phyloP scores from a whole-genome alignment of 2,888 invertebrate genomes.

The Bibio marci region DNA sequence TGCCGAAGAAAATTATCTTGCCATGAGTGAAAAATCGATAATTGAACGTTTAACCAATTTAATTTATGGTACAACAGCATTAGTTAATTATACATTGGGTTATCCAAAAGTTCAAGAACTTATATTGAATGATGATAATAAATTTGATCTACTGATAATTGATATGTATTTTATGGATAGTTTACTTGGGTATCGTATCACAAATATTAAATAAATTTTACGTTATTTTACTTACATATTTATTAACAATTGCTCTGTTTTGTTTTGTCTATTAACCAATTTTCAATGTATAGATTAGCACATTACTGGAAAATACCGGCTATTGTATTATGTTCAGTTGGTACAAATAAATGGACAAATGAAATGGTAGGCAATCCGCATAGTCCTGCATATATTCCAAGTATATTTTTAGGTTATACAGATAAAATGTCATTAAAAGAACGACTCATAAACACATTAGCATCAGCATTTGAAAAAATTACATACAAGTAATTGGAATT shows the following conservation, averaged over 20 bases:
- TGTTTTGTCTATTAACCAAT: too few relatives aligned
- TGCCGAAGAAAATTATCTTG: neutral
- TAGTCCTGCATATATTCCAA: constrained; percentile 30
- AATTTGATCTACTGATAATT: constrained; percentile 25
- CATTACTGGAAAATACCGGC: constrained; percentile 24
- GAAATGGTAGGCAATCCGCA: constrained; percentile 32
- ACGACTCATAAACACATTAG: constrained; percentile 27
- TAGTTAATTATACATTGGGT: constrained; percentile 21
- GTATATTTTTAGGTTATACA: constrained; percentile 25
- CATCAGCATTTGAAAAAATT: constrained; percentile 24
- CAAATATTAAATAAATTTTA: neutral
- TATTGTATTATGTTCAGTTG: constrained; percentile 28
- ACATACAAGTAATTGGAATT: constrained; percentile 20
- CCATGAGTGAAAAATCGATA: constrained; percentile 16
- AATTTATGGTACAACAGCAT: constrained; percentile 25
- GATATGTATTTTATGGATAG: constrained; percentile 34
- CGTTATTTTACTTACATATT: neutral
- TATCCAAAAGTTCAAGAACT: constrained; percentile 17
- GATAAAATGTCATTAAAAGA: constrained; percentile 30
- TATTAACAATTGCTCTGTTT: neutral
- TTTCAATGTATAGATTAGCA: constrained; percentile 18
- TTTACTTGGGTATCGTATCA: constrained; percentile 20
- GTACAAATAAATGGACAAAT: constrained; percentile 30
- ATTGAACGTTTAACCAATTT: constrained; percentile 24
- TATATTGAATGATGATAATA: constrained; percentile 18